phyloP scores from a whole-genome alignment of 2,888 invertebrate species.

The Agrotis clavis region DNA sequence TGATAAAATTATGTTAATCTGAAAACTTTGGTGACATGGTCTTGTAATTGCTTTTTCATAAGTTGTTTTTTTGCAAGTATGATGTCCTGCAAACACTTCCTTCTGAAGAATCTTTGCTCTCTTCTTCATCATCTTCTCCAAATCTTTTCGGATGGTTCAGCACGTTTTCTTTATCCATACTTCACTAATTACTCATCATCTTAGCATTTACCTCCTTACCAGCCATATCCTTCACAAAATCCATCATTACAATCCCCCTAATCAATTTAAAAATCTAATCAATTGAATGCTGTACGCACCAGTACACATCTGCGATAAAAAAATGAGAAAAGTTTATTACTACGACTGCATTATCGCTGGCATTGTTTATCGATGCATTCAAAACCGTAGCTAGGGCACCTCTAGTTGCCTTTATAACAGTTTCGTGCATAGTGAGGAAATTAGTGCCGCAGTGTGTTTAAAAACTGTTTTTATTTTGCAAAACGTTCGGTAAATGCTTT shows the following conservation, averaged over 20 bases:
- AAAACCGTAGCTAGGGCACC: constrained; percentile 18
- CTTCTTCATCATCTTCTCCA: too few relatives aligned
- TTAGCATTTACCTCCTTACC: too few relatives aligned
- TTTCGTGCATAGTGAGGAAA: constrained; percentile 47
- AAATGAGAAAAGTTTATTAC: constrained; percentile 45
- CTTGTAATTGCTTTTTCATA: constrained; percentile 44
- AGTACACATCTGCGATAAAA: constrained; percentile 50
- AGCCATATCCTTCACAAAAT: too few relatives aligned
- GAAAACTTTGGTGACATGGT: constrained; percentile 32
- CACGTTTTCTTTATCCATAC: too few relatives aligned
- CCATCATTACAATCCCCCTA: too few relatives aligned
- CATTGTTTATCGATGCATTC: constrained; percentile 52
- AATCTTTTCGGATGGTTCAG: too few relatives aligned
- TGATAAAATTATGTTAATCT: constrained; percentile 49
- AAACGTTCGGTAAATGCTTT: constrained; percentile 44
- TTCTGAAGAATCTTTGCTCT: constrained; percentile 1
- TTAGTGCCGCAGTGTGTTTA: constrained; percentile 61
- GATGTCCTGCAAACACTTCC: too few relatives aligned
- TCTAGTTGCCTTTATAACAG: constrained; percentile 10
- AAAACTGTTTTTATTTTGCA: constrained; percentile 41
- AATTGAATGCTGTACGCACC: constrained; percentile 20
- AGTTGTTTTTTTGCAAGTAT: not conserved
- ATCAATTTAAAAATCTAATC: constrained; percentile 3
- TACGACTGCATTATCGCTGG: constrained; percentile 45
- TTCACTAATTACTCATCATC: too few relatives aligned